phyloP scores from a whole-genome alignment of 2,113 vertebrate genomes.

The Pseudopipra pipra region DNA sequence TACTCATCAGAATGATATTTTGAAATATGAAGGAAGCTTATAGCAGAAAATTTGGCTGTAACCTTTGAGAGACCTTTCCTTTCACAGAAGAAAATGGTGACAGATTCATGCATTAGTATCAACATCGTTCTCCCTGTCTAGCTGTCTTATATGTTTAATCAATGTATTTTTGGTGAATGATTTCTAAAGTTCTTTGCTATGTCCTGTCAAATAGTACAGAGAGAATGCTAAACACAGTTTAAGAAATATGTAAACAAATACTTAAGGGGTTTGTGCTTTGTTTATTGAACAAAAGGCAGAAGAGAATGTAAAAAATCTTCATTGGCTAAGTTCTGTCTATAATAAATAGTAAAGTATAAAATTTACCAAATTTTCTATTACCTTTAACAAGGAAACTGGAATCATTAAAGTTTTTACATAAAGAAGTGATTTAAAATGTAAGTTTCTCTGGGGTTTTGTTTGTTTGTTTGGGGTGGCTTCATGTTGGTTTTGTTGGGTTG shows the following conservation, averaged over 20 bases:
- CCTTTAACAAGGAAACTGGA: neutral
- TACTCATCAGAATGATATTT: neutral
- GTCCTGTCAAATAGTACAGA: neutral
- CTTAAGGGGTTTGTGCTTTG: neutral
- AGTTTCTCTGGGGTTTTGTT: neutral
- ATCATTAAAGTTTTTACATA: neutral
- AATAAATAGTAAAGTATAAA: neutral
- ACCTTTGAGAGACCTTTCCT: neutral
- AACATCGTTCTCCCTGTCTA: neutral
- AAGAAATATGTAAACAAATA: neutral
- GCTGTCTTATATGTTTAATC: neutral
- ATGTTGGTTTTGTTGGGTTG: neutral
- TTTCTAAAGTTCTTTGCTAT: neutral
- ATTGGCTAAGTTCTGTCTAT: neutral
- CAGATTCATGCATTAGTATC: neutral
- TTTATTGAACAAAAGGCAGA: neutral
- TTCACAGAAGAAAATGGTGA: neutral
- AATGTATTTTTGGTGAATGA: neutral
- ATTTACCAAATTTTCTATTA: neutral
- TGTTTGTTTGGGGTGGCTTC: neutral
- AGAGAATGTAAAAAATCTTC: neutral
- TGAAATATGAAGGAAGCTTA: neutral
- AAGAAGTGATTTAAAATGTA: neutral
- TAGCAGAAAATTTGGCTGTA: neutral
- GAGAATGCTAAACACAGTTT: neutral